phyloP scores from a whole-genome alignment of 2,797 vertebrate genomes.

The Bradypus variegatus region DNA sequence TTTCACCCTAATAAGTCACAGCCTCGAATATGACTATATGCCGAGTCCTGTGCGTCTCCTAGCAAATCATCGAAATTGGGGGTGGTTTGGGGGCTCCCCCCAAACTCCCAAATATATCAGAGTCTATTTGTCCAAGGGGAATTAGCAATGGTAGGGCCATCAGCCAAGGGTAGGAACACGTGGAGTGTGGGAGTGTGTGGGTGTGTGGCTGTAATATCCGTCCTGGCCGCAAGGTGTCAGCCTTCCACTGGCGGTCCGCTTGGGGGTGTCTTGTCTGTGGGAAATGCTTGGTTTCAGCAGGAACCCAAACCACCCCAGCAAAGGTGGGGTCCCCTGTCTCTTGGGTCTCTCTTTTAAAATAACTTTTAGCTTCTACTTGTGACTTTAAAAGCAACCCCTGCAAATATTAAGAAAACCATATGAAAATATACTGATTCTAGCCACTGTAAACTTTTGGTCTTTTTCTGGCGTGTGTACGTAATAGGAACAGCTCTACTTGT shows the following conservation, averaged over 20 bases:
- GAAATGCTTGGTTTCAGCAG: neutral
- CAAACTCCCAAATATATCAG: too few species aligned
- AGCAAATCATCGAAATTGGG: too few species aligned
- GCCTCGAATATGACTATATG: too few species aligned
- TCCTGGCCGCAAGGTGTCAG: neutral
- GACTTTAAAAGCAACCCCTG: neutral
- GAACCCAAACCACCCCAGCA: neutral
- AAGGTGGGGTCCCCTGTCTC: fast-evolving
- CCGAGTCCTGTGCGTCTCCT: too few species aligned
- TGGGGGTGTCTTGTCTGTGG: neutral
- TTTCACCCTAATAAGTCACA: too few species aligned
- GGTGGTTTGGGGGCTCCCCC: too few species aligned
- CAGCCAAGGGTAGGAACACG: fast-evolving
- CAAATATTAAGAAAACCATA: neutral
- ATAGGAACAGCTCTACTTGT: too few species aligned
- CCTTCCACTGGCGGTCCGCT: neutral
- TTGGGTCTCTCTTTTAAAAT: neutral
- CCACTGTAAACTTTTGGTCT: neutral
- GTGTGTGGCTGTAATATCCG: neutral
- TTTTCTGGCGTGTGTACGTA: neutral
- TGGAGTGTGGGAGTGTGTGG: neutral
- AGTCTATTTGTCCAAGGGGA: too few species aligned
- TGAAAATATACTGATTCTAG: neutral
- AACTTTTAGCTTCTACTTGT: neutral
- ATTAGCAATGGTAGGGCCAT: neutral